Evolutionary conservation across 2,888 invertebrate genomes (phyloP), one percentile per base, ranked within the genome.

Genomic region (Caenorhabditis zanzibari): DNA sequence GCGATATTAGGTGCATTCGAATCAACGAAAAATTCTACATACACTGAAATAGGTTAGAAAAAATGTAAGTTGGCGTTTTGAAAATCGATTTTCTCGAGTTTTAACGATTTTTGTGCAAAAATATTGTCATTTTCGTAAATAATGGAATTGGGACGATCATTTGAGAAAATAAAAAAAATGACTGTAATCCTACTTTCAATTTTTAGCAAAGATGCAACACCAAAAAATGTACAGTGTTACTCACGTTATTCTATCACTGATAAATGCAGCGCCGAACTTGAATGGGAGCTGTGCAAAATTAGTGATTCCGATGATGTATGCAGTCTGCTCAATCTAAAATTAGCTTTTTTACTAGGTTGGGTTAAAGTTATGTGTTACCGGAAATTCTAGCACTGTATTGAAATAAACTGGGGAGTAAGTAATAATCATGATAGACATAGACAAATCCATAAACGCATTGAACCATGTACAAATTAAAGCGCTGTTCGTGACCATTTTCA

Each of bases 381-480:
- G 72, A 35, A 80, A 80, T 24, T 75, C 75, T 10, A 83, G 44
- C 24, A 83, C 80, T 14, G 49, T 41, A 63, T 80, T 56, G 49
- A 83, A 80, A 47, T 80, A 83, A 10, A 75, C 80, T 6, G 83
- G 80, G 0, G 80, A 71, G 35, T 83, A 80, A 0, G 83, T 83
- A 47, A 80, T 71, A 4, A 83, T 68, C 69, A 83, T 68, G 24
- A 83, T 83, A 9, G 80, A 73, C 80, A 77, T 73, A 1, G 83
- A 77, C 6, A 83, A 38, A 47, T 83, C 83, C 75, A 80, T 71
- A 24, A 83, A 83, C 6, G 83, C 74, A 49, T 83, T 83, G 49
- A 80, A 75, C 83, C 83, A 83, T 22, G 71, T 71, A 28, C 83
- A 83, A 0, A 80, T n/a, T n/a, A 83, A 10, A 6, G 80, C 74